phyloP scores from a whole-genome alignment of 1,140 invertebrate genomes.

The Riptortus pedestris region DNA sequence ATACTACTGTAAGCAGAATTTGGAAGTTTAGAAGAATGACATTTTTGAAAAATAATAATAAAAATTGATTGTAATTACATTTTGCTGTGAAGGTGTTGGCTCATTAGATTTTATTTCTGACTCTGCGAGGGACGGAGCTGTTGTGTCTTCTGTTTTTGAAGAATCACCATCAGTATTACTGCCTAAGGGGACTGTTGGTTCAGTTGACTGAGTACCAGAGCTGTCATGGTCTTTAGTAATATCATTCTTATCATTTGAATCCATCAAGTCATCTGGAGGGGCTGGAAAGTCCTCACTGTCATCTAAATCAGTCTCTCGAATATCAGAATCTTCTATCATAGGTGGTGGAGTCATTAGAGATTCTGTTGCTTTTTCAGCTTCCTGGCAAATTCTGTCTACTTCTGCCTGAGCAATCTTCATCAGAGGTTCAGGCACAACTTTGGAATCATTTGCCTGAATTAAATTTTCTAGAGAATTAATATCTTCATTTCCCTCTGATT shows the following conservation, averaged over 20 bases:
- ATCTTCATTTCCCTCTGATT: slow-evolving; percentile 13
- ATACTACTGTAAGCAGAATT: too few relatives aligned
- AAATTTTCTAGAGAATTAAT: background rate
- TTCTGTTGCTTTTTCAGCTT: slow-evolving; percentile 29
- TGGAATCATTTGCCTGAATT: background rate
- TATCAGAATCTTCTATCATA: background rate
- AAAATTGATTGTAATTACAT: too few relatives aligned
- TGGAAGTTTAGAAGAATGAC: too few relatives aligned
- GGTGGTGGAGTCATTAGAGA: slow-evolving; percentile 4
- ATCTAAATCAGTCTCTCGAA: background rate
- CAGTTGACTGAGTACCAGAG: slow-evolving; percentile 10
- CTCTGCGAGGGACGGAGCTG: background rate
- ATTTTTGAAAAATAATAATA: too few relatives aligned
- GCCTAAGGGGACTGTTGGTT: background rate
- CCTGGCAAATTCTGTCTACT: slow-evolving; percentile 31
- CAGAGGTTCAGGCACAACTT: slow-evolving; percentile 18
- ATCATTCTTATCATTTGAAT: background rate
- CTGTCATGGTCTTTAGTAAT: background rate
- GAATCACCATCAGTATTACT: slow-evolving; percentile 14
- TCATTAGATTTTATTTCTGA: background rate
- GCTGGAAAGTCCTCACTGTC: slow-evolving; percentile 18
- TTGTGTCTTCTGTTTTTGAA: slow-evolving; percentile 8
- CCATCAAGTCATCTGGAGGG: slow-evolving; percentile 19
- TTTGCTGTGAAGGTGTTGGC: background rate
- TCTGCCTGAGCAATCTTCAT: slow-evolving; percentile 27